Evolutionary conservation across 2,797 vertebrate genomes (phyloP).

Genomic region (Enteromius fasciolatus): DNA sequence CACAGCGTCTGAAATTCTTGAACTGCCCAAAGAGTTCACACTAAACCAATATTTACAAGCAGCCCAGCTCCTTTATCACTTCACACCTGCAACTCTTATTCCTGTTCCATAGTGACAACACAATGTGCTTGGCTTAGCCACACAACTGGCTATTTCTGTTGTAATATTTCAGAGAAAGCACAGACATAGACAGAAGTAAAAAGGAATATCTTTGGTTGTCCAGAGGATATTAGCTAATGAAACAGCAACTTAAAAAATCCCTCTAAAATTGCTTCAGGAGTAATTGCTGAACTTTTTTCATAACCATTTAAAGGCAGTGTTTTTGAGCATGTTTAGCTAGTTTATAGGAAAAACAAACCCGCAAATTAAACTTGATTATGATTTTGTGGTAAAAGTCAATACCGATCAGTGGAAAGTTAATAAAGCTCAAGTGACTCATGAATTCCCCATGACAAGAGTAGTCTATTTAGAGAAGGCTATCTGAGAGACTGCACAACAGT

Average conservation of each 20-base stretch:
- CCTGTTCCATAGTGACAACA: conserved; percentile 41
- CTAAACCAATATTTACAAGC: conserved; percentile 67
- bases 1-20: conserved; percentile 37
- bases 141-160: conserved; percentile 4
- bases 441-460: background rate
- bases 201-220: background rate
- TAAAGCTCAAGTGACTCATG: background rate
- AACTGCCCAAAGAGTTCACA: conserved; percentile 58
- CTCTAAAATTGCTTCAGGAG: background rate
- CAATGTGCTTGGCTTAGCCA: conserved; percentile 8
- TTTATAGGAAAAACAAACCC: background rate
- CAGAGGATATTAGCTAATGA: background rate
- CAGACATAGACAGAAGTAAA: background rate
- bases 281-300: background rate
- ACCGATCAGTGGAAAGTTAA: background rate
- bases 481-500: conserved; percentile 7
- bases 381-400: background rate
- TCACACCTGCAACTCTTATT: conserved; percentile 46
- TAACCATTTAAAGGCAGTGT: background rate
- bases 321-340: background rate
- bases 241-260: conserved; percentile 11
- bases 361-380: background rate
- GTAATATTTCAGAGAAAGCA: background rate
- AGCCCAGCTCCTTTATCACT: conserved; percentile 53
- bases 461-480: conserved; percentile 14